phyloP scores from a whole-genome alignment of 2,888 invertebrate species.

The Orthosia incerta region DNA sequence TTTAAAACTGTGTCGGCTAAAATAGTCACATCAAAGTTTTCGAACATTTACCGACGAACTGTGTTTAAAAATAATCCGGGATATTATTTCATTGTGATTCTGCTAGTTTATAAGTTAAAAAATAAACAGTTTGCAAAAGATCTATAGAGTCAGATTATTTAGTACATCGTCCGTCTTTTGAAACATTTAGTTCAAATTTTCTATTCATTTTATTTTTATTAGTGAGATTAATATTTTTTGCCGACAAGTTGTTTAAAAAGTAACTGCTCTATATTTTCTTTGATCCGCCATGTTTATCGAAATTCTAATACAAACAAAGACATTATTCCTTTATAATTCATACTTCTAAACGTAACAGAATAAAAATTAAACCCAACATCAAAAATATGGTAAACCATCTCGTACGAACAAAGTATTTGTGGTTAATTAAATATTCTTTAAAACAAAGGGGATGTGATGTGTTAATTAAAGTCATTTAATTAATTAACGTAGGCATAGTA shows the following conservation, averaged over 20 bases:
- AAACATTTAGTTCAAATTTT: background rate
- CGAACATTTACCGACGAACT: conserved; percentile 29
- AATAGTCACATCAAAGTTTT: conserved; percentile 41
- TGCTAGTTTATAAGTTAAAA: background rate
- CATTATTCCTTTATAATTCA: background rate
- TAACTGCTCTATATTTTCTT: background rate
- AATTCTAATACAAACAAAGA: background rate
- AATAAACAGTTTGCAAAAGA: background rate
- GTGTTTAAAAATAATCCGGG: conserved; percentile 21
- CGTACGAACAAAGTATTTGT: conserved; percentile 7
- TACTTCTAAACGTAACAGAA: background rate
- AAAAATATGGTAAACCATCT: conserved; percentile 15
- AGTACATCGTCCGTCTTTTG: background rate
- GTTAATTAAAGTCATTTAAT: conserved; percentile 23
- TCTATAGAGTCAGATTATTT: no score
- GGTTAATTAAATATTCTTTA: conserved; percentile 20
- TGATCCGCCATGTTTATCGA: background rate
- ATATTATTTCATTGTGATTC: conserved; percentile 15
- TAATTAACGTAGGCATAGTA: background rate
- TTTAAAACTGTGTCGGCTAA: conserved; percentile 32
- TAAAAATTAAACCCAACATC: background rate
- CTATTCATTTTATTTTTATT: background rate
- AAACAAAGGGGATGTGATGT: conserved; percentile 17
- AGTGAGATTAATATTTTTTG: no score
- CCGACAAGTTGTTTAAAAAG: background rate